These are phyloP conservation scores for Eueides isabella DNA, from an alignment of 1,140 invertebrate species.

Conservation along the genomic window DNA sequence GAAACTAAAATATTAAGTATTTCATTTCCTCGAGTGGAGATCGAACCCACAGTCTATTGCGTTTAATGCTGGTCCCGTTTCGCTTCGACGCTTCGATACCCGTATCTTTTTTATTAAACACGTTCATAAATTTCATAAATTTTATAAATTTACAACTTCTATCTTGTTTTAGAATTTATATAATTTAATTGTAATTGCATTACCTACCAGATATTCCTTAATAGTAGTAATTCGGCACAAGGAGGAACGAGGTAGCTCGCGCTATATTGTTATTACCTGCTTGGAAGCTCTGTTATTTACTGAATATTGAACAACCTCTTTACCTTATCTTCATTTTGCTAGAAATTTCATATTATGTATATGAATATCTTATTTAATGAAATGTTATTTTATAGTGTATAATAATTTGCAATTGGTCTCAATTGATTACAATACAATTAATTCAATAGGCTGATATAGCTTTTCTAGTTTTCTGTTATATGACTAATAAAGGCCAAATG, in stretches of 20 bases:
- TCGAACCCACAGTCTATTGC: too few relatives aligned
- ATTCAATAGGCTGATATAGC: too few relatives aligned
- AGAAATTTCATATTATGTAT: not conserved
- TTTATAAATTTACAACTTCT: too few relatives aligned
- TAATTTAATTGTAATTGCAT: not conserved
- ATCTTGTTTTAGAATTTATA: not conserved
- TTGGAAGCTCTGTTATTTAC: conserved; percentile 31
- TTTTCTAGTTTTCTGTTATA: too few relatives aligned
- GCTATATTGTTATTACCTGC: conserved; percentile 36
- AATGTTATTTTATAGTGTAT: not conserved
- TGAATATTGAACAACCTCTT: not conserved
- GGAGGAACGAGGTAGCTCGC: conserved; percentile 43
- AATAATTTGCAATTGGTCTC: not conserved
- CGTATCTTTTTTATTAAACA: too few relatives aligned
- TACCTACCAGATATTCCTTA: conserved; percentile 22
- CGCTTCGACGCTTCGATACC: too few relatives aligned
- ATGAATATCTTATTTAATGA: conserved; percentile 9
- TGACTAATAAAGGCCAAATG: too few relatives aligned
- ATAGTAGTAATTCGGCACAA: conserved; percentile 51
- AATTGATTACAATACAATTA: too few relatives aligned
- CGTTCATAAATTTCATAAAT: too few relatives aligned
- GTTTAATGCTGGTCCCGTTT: too few relatives aligned
- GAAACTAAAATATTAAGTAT: too few relatives aligned
- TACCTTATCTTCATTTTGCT: not conserved
- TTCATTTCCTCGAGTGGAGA: too few relatives aligned